A percentile compares a stretch with the other conserved stretches of the same genome.
These are phyloP conservation scores for Diplolepis rosae DNA, from an alignment of 2,888 invertebrate genomes.

Conservation along the genomic window DNA sequence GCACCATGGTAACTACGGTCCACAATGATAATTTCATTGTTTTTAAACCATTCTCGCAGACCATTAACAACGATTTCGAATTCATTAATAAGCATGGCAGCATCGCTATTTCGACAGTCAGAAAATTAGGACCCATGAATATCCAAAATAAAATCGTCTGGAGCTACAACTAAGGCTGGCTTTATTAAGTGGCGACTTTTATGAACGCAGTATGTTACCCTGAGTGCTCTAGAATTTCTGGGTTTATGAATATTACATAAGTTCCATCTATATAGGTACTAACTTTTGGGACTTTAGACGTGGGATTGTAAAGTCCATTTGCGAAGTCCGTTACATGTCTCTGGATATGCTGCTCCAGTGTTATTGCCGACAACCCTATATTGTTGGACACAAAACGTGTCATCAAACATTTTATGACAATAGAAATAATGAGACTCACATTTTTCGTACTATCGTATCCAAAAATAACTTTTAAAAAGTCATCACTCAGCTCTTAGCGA, in stretches of 20 bases:
- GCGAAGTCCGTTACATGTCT: too few relatives aligned
- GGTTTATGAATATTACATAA: conserved; percentile 1
- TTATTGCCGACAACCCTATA: too few relatives aligned
- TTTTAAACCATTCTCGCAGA: conserved; percentile 5
- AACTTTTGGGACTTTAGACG: too few relatives aligned
- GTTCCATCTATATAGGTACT: too few relatives aligned
- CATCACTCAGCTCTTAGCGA: too few relatives aligned
- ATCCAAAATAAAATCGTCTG: conserved; percentile 36
- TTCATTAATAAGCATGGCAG: conserved; percentile 19
- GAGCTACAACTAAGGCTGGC: conserved; percentile 36
- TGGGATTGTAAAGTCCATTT: too few relatives aligned
- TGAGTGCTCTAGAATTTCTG: conserved; percentile 33
- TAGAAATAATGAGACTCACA: too few relatives aligned
- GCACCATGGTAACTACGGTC: conserved; percentile 21
- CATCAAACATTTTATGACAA: too few relatives aligned
- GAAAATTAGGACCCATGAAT: conserved; percentile 39
- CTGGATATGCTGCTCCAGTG: too few relatives aligned
- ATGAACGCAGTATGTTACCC: conserved; percentile 34
- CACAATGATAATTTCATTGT: background rate
- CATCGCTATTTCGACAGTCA: conserved; percentile 37
- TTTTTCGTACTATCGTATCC: too few relatives aligned
- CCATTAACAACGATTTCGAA: conserved; percentile 13
- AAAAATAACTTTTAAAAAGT: too few relatives aligned
- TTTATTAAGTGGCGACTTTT: conserved; percentile 38
- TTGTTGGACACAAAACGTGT: too few relatives aligned